These are phyloP conservation scores for Eledona agricola DNA, from an alignment of 2,888 invertebrate species.

Conservation along the genomic window DNA sequence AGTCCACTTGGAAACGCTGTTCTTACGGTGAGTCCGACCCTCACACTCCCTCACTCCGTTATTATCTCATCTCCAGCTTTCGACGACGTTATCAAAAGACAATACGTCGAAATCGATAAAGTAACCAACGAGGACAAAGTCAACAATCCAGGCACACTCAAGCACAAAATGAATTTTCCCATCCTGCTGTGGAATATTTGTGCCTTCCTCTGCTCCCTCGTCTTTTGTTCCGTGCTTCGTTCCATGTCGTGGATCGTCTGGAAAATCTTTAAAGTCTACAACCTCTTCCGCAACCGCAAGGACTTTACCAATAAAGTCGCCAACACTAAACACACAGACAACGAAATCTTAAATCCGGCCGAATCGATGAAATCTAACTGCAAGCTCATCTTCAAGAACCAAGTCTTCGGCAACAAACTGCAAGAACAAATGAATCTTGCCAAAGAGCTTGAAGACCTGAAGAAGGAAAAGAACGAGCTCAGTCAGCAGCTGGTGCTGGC, in stretches of 20 bases:
- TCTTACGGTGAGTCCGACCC: slow-evolving; percentile 21
- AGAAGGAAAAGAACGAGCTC: slow-evolving; percentile 20
- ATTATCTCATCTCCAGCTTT: slow-evolving; percentile 5
- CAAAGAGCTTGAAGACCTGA: slow-evolving; percentile 17
- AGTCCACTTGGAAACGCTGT: slow-evolving; percentile 28
- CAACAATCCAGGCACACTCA: background rate
- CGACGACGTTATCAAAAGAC: slow-evolving; percentile 13
- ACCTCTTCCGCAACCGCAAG: slow-evolving; percentile 15
- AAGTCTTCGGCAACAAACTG: slow-evolving; percentile 4
- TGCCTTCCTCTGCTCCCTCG: slow-evolving; percentile 28
- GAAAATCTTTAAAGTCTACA: slow-evolving; percentile 24
- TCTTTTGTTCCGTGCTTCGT: slow-evolving; percentile 25
- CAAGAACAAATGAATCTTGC: slow-evolving; percentile 1
- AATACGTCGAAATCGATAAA: slow-evolving; percentile 8
- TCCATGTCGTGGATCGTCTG: slow-evolving; percentile 30
- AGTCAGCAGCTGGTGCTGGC: slow-evolving; percentile 16
- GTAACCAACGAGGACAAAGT: background rate
- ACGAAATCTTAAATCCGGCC: background rate
- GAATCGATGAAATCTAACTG: slow-evolving; percentile 1
- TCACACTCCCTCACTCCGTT: background rate
- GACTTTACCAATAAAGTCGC: slow-evolving; percentile 7
- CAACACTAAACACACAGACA: slow-evolving; percentile 1
- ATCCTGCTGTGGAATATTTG: slow-evolving; percentile 27
- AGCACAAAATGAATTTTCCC: slow-evolving; percentile 17
- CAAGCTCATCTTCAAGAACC: slow-evolving; percentile 23